Base-by-base conservation (phyloP, 1,140 invertebrate species). In the Drosophila kanapiae region DNA sequence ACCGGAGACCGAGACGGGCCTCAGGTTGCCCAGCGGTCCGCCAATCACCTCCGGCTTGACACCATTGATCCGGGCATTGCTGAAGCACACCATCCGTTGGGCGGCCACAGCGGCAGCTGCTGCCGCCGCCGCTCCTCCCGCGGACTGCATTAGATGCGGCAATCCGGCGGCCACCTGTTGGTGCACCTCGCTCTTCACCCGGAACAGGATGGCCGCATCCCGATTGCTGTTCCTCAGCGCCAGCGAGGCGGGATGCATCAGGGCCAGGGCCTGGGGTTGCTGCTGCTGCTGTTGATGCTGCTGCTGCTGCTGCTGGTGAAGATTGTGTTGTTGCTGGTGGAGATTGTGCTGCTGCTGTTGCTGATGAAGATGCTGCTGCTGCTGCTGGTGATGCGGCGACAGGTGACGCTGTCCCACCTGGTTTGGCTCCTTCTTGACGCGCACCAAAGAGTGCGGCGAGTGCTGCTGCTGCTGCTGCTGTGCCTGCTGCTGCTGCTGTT, bases 41-140 rank as follows among this genome's bases (percentile, higher is more conserved):
- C 96, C 95, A 61, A 96, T 96, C n/a, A 96, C 94, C 92, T 96
- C 96, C 35, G 96, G 96, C 75, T 96, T 96, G n/a, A 96, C 96
- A 43, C 96, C 96, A 86, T 96, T 96, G 56, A 96, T 95, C 38
- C 95, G 93, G 33, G 94, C 93, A 78, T 95, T 95, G 45, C 94
- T 93, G 49, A 95, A 94, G 95, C 95, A 95, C n/a, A 95, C 83
- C 87, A 94, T 94, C 23, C 93, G 93, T 74, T 94, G 94, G 31
- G 85, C 92, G 1, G 86, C 87, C 23, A 90, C 87, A 1, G 88
- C 88, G 3, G 91, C 91, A 0, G 90, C 91, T 0, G 87, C 84
- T 18, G 91, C 70, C 4, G 87, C 84, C 11, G 91, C 70, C 6
- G 70, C 91, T 27, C 86, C 83, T 1, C 91, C 83, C 0, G 81